A percentile compares a stretch with the other conserved stretches of the same genome.
phyloP scores from a whole-genome alignment of 2,113 vertebrate genomes.

The Tragulus kanchil region DNA sequence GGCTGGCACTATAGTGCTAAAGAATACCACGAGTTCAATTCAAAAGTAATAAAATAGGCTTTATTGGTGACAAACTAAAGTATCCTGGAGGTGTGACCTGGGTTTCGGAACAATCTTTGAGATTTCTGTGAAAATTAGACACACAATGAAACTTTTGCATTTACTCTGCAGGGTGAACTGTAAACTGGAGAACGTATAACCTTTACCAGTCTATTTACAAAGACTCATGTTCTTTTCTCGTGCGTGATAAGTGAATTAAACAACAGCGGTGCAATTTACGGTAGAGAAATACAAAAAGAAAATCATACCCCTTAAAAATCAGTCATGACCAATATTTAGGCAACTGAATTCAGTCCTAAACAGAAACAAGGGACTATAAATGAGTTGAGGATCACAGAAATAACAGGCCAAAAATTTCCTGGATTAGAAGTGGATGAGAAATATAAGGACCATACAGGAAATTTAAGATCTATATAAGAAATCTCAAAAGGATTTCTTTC shows the following conservation, averaged over 20 bases:
- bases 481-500: conserved; percentile 45
- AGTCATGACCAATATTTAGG: neutral
- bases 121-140: conserved; percentile 37
- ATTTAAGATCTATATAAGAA: conserved; percentile 4
- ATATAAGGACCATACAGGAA: neutral
- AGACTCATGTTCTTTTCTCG: conserved; percentile 25
- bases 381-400: neutral
- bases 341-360: conserved; percentile 28
- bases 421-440: conserved; percentile 13
- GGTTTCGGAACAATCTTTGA: conserved; percentile 37
- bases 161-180: conserved; percentile 23
- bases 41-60: conserved; percentile 49
- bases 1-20: neutral
- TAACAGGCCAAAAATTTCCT: conserved; percentile 33
- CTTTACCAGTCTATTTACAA: conserved; percentile 58
- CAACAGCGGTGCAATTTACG: neutral
- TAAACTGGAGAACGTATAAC: conserved; percentile 8
- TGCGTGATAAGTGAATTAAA: conserved; percentile 43
- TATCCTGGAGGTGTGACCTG: neutral
- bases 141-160: conserved; percentile 20
- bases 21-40: conserved; percentile 54
- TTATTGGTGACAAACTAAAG: neutral
- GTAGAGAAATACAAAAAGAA: conserved; percentile 1
- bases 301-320: neutral
- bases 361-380: neutral